These are phyloP conservation scores for Leucosticte australis DNA, from an alignment of 2,113 vertebrate genomes.

Conservation along the genomic window DNA sequence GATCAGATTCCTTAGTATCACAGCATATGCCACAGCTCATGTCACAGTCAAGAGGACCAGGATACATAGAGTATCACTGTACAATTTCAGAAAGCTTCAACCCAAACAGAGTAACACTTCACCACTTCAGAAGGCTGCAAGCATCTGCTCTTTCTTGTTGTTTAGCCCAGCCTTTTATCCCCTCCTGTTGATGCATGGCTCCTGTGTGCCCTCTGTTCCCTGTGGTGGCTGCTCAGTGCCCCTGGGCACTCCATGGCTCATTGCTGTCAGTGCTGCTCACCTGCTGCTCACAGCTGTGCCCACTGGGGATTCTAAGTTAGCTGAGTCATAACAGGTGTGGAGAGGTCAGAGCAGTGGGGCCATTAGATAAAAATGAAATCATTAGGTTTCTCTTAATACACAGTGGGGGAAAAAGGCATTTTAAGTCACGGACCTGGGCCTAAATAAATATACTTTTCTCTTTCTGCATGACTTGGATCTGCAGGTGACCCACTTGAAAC, in stretches of 20 bases:
- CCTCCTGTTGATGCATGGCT: rapidly evolving
- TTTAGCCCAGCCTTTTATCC: background rate
- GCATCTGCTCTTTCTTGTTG: background rate
- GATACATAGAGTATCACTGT: background rate
- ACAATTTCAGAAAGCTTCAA: background rate
- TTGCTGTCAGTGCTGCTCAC: background rate
- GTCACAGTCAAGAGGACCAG: background rate
- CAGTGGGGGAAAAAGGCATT: background rate
- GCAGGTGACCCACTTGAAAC: background rate
- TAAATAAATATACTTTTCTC: background rate
- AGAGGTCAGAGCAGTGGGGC: background rate
- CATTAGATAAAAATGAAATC: background rate
- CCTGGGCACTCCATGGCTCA: background rate
- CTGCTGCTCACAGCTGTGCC: background rate
- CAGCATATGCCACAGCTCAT: background rate
- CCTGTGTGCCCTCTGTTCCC: background rate
- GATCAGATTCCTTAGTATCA: background rate
- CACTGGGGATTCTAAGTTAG: background rate
- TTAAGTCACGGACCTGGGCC: background rate
- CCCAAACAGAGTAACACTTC: background rate
- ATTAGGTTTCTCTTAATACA: background rate
- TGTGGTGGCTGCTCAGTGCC: background rate
- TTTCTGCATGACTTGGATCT: background rate
- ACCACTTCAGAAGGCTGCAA: background rate
- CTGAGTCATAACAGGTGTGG: background rate